A percentile compares a stretch with the other conserved stretches of the same genome.
phyloP scores from a whole-genome alignment of 53 echinoderm and acorn worm genomes.

The Zoroaster sp. region DNA sequence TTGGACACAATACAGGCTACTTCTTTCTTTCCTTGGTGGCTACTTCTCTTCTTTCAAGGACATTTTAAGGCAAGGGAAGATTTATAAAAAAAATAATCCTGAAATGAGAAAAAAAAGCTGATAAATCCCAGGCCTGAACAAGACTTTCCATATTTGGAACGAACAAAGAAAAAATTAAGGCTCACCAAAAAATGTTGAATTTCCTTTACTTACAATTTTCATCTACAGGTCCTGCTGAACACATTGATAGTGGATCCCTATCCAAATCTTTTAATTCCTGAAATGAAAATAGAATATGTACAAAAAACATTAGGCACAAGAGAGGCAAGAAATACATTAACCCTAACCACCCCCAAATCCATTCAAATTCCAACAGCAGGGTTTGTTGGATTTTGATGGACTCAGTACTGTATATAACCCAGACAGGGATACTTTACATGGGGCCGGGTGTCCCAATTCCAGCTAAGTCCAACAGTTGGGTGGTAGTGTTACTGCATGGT shows the following conservation, averaged over 20 bases:
- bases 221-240: constrained; percentile 81
- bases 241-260: constrained; percentile 71
- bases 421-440: not conserved
- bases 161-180: not conserved
- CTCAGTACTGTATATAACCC: not conserved
- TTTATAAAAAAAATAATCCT: no score
- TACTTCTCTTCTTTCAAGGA: no score
- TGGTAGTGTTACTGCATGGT: no score
- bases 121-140: not conserved
- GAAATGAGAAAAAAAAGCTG: no score
- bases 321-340: no score
- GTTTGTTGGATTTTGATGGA: not conserved
- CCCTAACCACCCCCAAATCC: not conserved
- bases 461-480: not conserved
- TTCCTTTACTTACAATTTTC: constrained; percentile 75
- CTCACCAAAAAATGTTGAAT: no score
- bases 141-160: not conserved
- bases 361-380: not conserved
- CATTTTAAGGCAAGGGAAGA: no score
- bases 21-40: no score
- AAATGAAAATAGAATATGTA: not conserved
- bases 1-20: no score
- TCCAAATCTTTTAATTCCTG: constrained; percentile 79
- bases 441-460: not conserved
- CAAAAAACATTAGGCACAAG: not conserved